These are phyloP conservation scores for Choreutis nemorana DNA, from an alignment of 2,888 invertebrate genomes.

Conservation along the genomic window DNA sequence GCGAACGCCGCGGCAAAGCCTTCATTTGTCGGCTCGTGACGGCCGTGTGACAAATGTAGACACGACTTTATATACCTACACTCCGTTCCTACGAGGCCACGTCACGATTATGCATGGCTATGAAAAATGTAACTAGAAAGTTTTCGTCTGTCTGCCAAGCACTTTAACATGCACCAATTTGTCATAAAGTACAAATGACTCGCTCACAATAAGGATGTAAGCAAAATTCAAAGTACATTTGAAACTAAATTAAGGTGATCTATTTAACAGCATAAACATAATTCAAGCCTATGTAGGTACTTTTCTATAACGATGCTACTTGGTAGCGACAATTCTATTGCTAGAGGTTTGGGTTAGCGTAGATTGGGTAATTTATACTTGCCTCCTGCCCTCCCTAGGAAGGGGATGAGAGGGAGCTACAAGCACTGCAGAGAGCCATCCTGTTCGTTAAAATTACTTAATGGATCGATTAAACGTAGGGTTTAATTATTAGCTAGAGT, in stretches of 20 bases:
- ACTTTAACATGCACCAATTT: slow-evolving; percentile 18
- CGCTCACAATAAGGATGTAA: slow-evolving; percentile 4
- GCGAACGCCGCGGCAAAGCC: slow-evolving; percentile 58
- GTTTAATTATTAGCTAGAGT: slow-evolving; percentile 40
- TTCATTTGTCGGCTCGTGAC: slow-evolving; percentile 66
- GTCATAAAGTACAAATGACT: too few relatives aligned
- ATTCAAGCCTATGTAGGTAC: slow-evolving; percentile 52
- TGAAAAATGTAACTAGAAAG: slow-evolving; percentile 38
- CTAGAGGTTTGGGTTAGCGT: slow-evolving; percentile 54
- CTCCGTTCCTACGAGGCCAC: slow-evolving; percentile 27
- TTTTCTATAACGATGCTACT: slow-evolving; percentile 47
- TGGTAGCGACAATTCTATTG: slow-evolving; percentile 52
- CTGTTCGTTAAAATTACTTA: slow-evolving; percentile 55
- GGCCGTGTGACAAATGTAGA: slow-evolving; percentile 63
- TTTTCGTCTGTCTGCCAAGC: slow-evolving; percentile 23
- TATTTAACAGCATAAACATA: slow-evolving; percentile 30
- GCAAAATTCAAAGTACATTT: neutral
- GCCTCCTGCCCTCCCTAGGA: slow-evolving; percentile 36
- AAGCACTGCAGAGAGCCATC: slow-evolving; percentile 40
- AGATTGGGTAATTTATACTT: slow-evolving; percentile 65
- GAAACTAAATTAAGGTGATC: slow-evolving; percentile 21
- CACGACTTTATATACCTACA: slow-evolving; percentile 40
- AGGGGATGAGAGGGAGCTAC: slow-evolving; percentile 29
- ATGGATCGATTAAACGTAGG: slow-evolving; percentile 49
- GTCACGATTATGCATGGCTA: slow-evolving; percentile 43